phyloP scores from a whole-genome alignment of 2,797 vertebrate genomes.

The Falco berigora region DNA sequence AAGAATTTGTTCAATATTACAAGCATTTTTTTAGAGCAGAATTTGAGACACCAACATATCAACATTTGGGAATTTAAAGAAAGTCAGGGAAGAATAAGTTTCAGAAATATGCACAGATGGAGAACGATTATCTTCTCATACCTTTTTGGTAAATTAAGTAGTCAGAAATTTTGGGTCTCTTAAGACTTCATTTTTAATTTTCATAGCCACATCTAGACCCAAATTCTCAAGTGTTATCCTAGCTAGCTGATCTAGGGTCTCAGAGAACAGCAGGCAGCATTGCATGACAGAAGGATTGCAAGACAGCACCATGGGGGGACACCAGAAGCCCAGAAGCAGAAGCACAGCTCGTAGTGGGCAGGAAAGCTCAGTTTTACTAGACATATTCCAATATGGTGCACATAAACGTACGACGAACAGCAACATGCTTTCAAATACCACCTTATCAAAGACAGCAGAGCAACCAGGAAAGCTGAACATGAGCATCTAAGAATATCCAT shows the following conservation, averaged over 20 bases:
- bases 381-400: neutral
- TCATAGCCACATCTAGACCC: neutral
- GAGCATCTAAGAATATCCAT: neutral
- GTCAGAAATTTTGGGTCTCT: neutral
- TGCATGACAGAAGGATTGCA: neutral
- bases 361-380: neutral
- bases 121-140: neutral
- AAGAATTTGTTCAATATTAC: neutral
- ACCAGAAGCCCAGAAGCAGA: neutral
- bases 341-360: neutral
- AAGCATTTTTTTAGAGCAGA: neutral
- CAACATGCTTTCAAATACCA: neutral
- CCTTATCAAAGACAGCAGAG: neutral
- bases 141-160: neutral
- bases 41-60: neutral
- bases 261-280: neutral
- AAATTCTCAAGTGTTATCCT: neutral
- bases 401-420: neutral
- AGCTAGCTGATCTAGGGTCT: neutral
- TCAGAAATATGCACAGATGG: neutral
- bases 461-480: neutral
- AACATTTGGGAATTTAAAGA: neutral
- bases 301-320: neutral
- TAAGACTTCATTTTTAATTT: neutral
- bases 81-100: neutral